A percentile compares a stretch with the other conserved stretches of the same genome.
phyloP scores from a whole-genome alignment of 2,797 vertebrate genomes.

The Sebastes trivittatus region DNA sequence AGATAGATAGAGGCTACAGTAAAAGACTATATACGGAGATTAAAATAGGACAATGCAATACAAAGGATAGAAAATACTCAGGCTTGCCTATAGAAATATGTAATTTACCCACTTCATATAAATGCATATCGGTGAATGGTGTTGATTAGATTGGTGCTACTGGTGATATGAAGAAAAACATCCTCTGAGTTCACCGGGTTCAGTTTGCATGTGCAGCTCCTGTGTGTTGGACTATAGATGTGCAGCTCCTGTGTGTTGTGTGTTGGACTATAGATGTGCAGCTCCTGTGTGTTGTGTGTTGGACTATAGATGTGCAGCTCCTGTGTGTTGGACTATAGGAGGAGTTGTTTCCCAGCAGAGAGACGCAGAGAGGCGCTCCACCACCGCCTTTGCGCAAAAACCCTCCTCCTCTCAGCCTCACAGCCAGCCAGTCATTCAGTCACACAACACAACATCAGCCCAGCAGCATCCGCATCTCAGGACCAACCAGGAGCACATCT shows the following conservation, averaged over 20 bases:
- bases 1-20: not conserved
- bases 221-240: slow-evolving; percentile 18
- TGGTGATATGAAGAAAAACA: not conserved
- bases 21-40: not conserved
- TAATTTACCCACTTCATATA: too few species aligned
- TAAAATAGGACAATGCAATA: not conserved
- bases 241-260: not conserved
- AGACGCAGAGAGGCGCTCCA: slow-evolving; percentile 80
- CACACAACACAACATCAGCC: slow-evolving; percentile 69
- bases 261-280: too few species aligned
- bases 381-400: slow-evolving; percentile 72
- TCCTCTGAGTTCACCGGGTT: slow-evolving; percentile 36
- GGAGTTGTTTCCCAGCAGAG: slow-evolving; percentile 53
- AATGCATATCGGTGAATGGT: not conserved
- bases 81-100: not conserved
- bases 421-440: slow-evolving; percentile 35
- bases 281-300: not conserved
- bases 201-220: not conserved
- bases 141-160: not conserved
- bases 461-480: slow-evolving; percentile 78
- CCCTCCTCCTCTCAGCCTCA: slow-evolving; percentile 31
- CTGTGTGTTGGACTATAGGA: slow-evolving; percentile 32
- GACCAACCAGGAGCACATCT: slow-evolving; percentile 77
- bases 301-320: slow-evolving; percentile 19
- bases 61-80: not conserved